Base-by-base conservation (phyloP, 2,888 invertebrate genomes). In the Leptarthrus brevirostris region DNA sequence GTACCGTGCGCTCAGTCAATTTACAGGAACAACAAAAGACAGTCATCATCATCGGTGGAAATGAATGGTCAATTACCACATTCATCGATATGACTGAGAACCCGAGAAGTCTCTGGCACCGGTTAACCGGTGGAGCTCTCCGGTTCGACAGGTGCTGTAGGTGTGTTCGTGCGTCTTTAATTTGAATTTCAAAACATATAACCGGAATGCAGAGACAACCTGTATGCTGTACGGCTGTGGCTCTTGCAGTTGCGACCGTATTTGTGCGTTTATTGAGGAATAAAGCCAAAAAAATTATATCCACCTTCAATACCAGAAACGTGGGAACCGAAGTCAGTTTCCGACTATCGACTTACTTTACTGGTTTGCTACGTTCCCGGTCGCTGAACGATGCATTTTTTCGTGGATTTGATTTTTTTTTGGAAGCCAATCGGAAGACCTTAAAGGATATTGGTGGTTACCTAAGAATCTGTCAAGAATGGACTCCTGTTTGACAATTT, bases 281-380 rank as follows among this genome's bases (percentile, higher is more conserved):
- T 72, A 72, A 47, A 58, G 44, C 47, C 44, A 56, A 72, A 36
- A 70, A 72, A 47, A 58, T 71, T 36, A 71, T 56, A 72, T 72
- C 72, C 73, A 72, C 72, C 71, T 64, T 49, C 74, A 73, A 73
- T 72, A 69, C 76, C 74, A 74, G 76, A 75, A 76, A 76, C 76
- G 76, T 76, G 76, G 75, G 76, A 76, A 76, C 76, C 74, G 40
- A 61, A 74, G 69, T 58, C 76, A 74, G 73, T 73, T 74, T 75
- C 73, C 75, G 74, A 76, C 74, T 76, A 76, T 76, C 76, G 73
- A 76, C 74, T 76, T 76, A 75, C 76, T 76, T 61, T 72, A 61
- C 66, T 74, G 61, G 70, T 61, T 74, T 71, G 69, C 69, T 52
- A 30, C 16, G 30, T 14, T 12, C 52, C 69, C 52, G 52, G 52